Conservation (phyloP, 2,113 vertebrate genomes). For the Melanerpes aurifrons region DNA sequence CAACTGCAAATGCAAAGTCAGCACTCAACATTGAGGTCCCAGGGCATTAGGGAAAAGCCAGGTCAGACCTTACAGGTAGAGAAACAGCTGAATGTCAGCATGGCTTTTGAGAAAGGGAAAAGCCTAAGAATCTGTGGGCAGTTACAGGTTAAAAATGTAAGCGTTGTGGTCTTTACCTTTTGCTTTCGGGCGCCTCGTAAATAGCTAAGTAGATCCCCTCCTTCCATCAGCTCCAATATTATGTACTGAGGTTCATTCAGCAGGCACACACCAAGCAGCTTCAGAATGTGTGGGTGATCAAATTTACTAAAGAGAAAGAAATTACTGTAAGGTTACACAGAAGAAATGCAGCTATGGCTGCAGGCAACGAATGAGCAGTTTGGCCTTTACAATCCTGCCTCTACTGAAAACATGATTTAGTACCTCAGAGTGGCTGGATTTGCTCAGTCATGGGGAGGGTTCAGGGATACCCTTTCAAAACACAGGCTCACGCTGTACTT, state of each 20-base stretch:
- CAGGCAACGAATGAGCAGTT: not conserved
- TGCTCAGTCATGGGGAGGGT: not conserved
- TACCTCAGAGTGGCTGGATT: not conserved
- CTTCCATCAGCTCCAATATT: constrained; percentile 83
- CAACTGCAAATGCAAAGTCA: not conserved
- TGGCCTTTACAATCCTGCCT: not conserved
- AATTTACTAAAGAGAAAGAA: constrained; percentile 75
- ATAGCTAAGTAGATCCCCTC: constrained; percentile 79
- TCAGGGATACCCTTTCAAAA: not conserved
- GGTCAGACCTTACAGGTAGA: not conserved
- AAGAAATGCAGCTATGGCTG: not conserved
- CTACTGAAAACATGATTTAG: not conserved
- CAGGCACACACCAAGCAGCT: constrained; percentile 79
- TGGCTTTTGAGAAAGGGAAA: not conserved
- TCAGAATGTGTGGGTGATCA: constrained; percentile 82
- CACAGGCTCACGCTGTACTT: not conserved
- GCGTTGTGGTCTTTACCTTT: not conserved
- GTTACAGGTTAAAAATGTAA: not conserved
- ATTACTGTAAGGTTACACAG: not conserved
- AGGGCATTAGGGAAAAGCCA: not conserved
- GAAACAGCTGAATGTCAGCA: not conserved
- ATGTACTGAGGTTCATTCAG: constrained; percentile 81
- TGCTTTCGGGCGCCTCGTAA: constrained; percentile 74
- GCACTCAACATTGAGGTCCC: not conserved
- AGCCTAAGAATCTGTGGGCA: not conserved